Percentiles rank a stretch among this genome's conserved stretches.
Evolutionary conservation across 2,888 invertebrate genomes (phyloP).

Genomic region (Hedychridium roseum): DNA sequence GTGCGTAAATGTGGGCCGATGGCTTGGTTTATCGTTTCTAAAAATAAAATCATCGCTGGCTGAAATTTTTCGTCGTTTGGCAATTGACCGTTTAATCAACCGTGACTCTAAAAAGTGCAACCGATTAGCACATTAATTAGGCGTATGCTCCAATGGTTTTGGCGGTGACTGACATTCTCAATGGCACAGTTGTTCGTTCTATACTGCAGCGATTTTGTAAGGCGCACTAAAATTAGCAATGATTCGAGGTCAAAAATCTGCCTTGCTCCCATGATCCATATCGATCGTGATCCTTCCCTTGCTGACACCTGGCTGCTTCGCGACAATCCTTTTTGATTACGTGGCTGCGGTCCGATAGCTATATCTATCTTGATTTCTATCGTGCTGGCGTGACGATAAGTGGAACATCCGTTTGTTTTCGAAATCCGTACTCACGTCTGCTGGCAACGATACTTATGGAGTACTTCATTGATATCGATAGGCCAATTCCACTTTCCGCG

Average conservation of each 20-base stretch:
- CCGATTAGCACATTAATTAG: neutral
- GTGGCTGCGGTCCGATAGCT: neutral
- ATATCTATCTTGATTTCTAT: neutral
- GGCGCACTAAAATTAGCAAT: slow-evolving; percentile 44
- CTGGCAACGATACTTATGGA: neutral
- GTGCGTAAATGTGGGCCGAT: neutral
- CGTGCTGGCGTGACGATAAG: neutral
- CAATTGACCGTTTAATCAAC: neutral
- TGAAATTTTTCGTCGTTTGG: neutral
- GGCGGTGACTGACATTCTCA: slow-evolving; percentile 16
- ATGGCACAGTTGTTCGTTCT: slow-evolving; percentile 5
- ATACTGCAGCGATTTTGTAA: slow-evolving; percentile 37
- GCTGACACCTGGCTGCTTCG: slow-evolving; percentile 15
- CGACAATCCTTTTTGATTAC: slow-evolving; percentile 15
- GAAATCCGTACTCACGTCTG: neutral
- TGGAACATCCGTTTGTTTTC: neutral
- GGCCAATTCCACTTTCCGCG: too few species aligned
- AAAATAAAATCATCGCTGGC: neutral
- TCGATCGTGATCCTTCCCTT: slow-evolving; percentile 30
- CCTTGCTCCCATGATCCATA: slow-evolving; percentile 44
- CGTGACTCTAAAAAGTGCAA: neutral
- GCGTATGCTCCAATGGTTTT: neutral
- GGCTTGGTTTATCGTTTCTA: neutral
- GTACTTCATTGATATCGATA: neutral
- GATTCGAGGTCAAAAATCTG: slow-evolving; percentile 52